Evolutionary conservation across 2,797 vertebrate genomes (phyloP).

Genomic region (Hybognathus amarus): DNA sequence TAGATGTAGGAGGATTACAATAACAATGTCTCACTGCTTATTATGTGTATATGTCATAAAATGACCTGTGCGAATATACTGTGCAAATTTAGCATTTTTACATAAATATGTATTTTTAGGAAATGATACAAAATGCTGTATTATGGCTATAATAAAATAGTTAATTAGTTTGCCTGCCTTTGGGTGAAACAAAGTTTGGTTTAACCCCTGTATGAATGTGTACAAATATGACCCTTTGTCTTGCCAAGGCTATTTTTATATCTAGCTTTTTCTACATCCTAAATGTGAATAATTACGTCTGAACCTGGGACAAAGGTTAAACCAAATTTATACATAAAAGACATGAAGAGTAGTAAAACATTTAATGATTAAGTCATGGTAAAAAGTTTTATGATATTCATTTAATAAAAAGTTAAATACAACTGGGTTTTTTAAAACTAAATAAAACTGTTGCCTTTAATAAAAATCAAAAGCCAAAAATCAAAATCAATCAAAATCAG

Average conservation of each 20-base stretch:
- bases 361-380: background rate
- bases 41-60: background rate
- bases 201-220: background rate
- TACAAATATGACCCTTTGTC: background rate
- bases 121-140: background rate
- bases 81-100: background rate
- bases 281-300: background rate
- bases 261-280: background rate
- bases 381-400: background rate
- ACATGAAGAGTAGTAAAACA: background rate
- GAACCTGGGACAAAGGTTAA: background rate
- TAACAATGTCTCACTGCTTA: no score
- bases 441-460: no score
- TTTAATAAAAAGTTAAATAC: background rate
- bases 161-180: background rate
- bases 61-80: background rate
- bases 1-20: background rate
- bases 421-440: no score
- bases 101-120: background rate
- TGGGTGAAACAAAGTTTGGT: background rate
- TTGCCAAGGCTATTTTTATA: background rate
- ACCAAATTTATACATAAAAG: background rate
- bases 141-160: background rate
- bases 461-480: background rate
- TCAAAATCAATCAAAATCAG: constrained; percentile 11